Conservation (phyloP, 1,140 invertebrate genomes). For the Drusus annulatus region DNA sequence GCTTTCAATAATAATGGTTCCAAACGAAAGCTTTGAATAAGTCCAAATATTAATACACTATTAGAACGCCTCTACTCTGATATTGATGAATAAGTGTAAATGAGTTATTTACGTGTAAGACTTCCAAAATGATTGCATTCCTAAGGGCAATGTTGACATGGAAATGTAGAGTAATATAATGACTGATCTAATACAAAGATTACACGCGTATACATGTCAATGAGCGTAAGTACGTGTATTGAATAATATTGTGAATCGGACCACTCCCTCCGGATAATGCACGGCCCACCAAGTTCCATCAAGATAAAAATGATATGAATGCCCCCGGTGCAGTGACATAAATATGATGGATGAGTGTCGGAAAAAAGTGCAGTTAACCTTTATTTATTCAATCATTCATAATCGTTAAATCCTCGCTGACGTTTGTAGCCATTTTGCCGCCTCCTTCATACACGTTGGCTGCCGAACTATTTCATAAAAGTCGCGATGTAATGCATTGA, state of each 20-base stretch:
- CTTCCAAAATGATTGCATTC: background rate
- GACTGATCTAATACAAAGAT: slow-evolving; percentile 31
- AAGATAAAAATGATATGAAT: slow-evolving; percentile 44
- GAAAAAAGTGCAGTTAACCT: slow-evolving; percentile 58
- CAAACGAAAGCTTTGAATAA: too few species aligned
- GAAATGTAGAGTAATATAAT: slow-evolving; percentile 9
- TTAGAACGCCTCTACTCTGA: too few species aligned
- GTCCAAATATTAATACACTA: too few species aligned
- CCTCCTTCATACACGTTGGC: slow-evolving; percentile 28
- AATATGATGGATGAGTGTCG: slow-evolving; percentile 51
- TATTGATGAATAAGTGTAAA: too few species aligned
- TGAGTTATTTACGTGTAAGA: too few species aligned
- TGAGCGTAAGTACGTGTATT: slow-evolving; percentile 4
- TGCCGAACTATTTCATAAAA: background rate
- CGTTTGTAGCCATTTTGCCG: slow-evolving; percentile 31
- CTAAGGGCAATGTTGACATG: background rate
- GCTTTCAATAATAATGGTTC: too few species aligned
- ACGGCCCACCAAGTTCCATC: slow-evolving; percentile 29
- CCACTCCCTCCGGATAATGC: slow-evolving; percentile 21
- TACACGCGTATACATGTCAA: slow-evolving; percentile 31
- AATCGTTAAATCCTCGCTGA: slow-evolving; percentile 46
- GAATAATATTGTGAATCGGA: background rate
- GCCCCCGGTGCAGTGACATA: slow-evolving; percentile 38
- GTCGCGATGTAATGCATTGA: background rate
- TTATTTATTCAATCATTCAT: slow-evolving; percentile 54